Conservation (phyloP, 2,888 invertebrate species). For the Amphipyra berbera region DNA sequence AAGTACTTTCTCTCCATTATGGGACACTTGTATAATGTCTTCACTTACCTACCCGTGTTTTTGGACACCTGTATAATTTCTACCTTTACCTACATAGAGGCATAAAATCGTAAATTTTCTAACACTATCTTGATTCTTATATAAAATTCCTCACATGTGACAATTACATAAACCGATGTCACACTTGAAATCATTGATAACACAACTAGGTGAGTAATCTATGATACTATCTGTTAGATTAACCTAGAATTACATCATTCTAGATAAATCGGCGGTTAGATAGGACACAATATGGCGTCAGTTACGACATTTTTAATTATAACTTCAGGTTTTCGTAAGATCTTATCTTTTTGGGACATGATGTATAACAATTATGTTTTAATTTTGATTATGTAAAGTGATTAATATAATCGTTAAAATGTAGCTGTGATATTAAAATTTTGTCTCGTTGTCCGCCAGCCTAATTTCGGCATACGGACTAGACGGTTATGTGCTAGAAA, state of each 20-base stretch:
- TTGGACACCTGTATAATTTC: too few relatives aligned
- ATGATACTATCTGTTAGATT: conserved; percentile 62
- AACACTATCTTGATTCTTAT: too few relatives aligned
- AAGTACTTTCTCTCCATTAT: too few relatives aligned
- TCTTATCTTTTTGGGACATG: conserved; percentile 34
- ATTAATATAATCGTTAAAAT: conserved; percentile 1
- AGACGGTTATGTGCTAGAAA: too few relatives aligned
- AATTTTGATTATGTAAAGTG: conserved; percentile 16
- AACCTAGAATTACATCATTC: conserved; percentile 67
- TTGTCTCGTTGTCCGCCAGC: too few relatives aligned
- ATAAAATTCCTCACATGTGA: background rate
- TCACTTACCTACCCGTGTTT: too few relatives aligned
- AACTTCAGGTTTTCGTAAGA: conserved; percentile 21
- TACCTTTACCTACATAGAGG: too few relatives aligned
- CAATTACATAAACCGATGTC: conserved; percentile 7
- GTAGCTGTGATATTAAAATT: too few relatives aligned
- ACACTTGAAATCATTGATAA: conserved; percentile 36
- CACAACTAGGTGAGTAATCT: conserved; percentile 27
- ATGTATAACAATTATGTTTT: conserved; percentile 7
- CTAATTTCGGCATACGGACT: too few relatives aligned
- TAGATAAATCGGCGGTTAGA: conserved; percentile 28
- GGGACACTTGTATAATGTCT: too few relatives aligned
- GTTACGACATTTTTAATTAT: conserved; percentile 18
- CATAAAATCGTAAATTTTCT: too few relatives aligned
- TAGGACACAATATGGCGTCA: conserved; percentile 4